These are phyloP conservation scores for Drosophila falleni DNA, from an alignment of 2,888 invertebrate genomes.

Conservation along the genomic window DNA sequence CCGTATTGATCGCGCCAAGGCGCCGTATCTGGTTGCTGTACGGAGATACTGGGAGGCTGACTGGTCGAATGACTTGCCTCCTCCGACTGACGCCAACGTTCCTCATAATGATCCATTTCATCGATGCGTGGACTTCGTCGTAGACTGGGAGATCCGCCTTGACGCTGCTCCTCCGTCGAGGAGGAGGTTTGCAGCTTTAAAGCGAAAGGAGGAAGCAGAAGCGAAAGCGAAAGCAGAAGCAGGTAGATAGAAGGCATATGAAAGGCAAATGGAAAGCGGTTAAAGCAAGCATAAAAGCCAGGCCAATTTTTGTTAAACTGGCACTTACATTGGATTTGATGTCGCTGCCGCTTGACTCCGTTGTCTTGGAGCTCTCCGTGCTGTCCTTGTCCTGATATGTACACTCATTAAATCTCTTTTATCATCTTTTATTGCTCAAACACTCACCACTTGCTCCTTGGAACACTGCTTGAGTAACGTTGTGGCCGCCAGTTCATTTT, in stretches of 20 bases:
- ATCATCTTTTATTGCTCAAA: neutral
- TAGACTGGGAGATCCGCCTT: constrained; percentile 69
- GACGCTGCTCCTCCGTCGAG: constrained; percentile 67
- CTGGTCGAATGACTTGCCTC: constrained; percentile 23
- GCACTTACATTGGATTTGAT: constrained; percentile 82
- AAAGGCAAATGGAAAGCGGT: constrained; percentile 73
- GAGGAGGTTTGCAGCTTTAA: constrained; percentile 77
- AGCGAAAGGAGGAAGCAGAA: constrained; percentile 30
- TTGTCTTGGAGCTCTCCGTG: constrained; percentile 44
- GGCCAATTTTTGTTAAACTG: constrained; percentile 5
- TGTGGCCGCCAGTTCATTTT: constrained; percentile 82
- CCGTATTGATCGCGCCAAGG: constrained; percentile 82
- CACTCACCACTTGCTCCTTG: constrained; percentile 78
- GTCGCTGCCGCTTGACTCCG: constrained; percentile 64
- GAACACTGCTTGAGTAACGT: constrained; percentile 73
- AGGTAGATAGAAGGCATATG: constrained; percentile 42
- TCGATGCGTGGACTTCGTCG: constrained; percentile 84
- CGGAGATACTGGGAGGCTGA: constrained; percentile 39
- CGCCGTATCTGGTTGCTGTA: constrained; percentile 77
- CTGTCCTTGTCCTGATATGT: constrained; percentile 55
- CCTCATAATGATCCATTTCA: constrained; percentile 83
- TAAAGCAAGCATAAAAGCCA: constrained; percentile 52
- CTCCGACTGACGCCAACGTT: constrained; percentile 70
- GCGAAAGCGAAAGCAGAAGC: constrained; percentile 29
- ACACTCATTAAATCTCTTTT: neutral